Evolutionary conservation across 2,113 vertebrate species (phyloP).

Genomic region (Myotis lucifugus): DNA sequence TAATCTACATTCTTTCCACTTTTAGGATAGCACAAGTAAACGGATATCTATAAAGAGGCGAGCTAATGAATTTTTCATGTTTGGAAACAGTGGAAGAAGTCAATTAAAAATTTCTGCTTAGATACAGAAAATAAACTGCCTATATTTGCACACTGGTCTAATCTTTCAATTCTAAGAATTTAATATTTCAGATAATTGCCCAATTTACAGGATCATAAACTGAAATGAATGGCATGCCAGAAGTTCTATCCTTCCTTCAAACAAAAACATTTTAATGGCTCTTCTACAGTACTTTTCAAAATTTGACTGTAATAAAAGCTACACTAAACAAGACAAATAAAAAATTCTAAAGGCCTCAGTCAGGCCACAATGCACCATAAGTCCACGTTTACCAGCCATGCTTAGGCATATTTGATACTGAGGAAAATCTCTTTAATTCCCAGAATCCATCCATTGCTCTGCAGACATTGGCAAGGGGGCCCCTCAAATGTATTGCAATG

Average conservation of each 20-base stretch:
- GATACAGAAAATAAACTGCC: not conserved
- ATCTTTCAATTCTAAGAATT: not conserved
- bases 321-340: not conserved
- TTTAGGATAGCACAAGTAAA: not conserved
- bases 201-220: not conserved
- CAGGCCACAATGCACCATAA: not conserved
- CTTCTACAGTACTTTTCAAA: not conserved
- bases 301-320: not conserved
- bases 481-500: not conserved
- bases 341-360: not conserved
- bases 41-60: not conserved
- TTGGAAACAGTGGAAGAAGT: not conserved
- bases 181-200: not conserved
- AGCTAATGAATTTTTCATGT: not conserved
- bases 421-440: not conserved
- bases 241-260: not conserved
- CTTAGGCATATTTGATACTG: not conserved
- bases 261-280: not conserved
- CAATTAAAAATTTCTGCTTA: not conserved
- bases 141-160: not conserved
- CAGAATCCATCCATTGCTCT: not conserved
- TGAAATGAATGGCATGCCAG: not conserved
- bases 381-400: not conserved
- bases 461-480: not conserved
- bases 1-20: not conserved